Evolutionary conservation across 1,140 invertebrate species (phyloP), one percentile per base, ranked within the genome.

Genomic region (Drosophila lini): DNA sequence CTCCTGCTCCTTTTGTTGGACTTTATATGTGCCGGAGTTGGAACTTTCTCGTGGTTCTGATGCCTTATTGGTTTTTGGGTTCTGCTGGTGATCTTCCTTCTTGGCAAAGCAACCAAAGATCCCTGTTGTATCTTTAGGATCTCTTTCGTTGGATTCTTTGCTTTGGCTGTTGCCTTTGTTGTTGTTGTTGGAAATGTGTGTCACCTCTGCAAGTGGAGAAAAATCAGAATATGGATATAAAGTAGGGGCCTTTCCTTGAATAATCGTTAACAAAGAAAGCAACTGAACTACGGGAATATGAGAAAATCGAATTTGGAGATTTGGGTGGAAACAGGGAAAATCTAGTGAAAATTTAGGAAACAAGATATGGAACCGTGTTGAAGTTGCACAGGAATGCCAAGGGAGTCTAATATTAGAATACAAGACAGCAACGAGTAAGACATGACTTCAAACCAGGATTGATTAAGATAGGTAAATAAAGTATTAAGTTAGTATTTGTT

Each of bases 141-240:
- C 71, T 55, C 45, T 31, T 31, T 75, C 61, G 25, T 47, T 48
- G 19, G 48, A 57, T 55, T 44, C 62, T 81, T 84, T 88, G 40
- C 28, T 62, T 25, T 65, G 62, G 32, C 47, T 48, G 32, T 16
- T 32, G 48, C 28, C 48, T 10, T 50, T 85, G 47, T 45, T 62
- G 42, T 31, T 80, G 74, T 81, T 88, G 82, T 82, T 91, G 90
- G 81, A 76, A 83, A 89, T 79, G 83, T 91, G 81, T 74, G 90
- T 88, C 78, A 91, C 90, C 86, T 89, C 90, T 91, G 90, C 52
- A 91, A 91, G 62, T 74, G 89, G 80, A 91, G 58, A 71, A 84
- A 78, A 58, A 91, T 71, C 64, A 88, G 64, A 88, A 64, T 13
- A 74, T 48, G 81, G 68, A 64, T 88, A 74, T 64, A 76, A 86